Conservation (phyloP, 2,888 invertebrate species). For the Sarcophaga caerulescens region DNA sequence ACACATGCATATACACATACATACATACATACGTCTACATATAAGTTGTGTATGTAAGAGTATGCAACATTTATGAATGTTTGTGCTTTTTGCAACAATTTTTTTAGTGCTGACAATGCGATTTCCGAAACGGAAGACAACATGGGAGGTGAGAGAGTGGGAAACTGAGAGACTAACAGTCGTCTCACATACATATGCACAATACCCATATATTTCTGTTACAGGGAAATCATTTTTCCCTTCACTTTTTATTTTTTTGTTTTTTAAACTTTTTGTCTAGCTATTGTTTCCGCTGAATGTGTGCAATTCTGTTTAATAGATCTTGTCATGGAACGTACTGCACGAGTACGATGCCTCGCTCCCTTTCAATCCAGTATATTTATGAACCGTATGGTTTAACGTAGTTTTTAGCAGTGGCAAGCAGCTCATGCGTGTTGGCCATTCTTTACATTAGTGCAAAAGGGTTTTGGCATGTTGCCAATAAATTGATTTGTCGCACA, state of each 20-base stretch:
- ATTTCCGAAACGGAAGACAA: slow-evolving; percentile 62
- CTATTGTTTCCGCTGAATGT: slow-evolving; percentile 64
- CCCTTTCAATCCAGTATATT: slow-evolving; percentile 34
- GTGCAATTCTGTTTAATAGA: slow-evolving; percentile 59
- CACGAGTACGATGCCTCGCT: slow-evolving; percentile 36
- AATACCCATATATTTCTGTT: slow-evolving; percentile 19
- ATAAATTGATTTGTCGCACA: slow-evolving; percentile 74
- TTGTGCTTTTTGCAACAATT: slow-evolving; percentile 60
- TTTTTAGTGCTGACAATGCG: slow-evolving; percentile 66
- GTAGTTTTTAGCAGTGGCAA: slow-evolving; percentile 44
- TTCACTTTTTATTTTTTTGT: neutral
- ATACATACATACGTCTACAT: slow-evolving; percentile 2
- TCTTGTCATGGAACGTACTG: slow-evolving; percentile 41
- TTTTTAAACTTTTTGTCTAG: slow-evolving; percentile 48
- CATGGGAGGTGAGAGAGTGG: slow-evolving; percentile 46
- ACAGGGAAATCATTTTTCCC: neutral
- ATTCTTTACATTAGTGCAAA: slow-evolving; percentile 49
- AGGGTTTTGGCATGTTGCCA: slow-evolving; percentile 72
- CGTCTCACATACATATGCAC: slow-evolving; percentile 46
- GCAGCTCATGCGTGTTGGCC: slow-evolving; percentile 64
- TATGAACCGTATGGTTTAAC: slow-evolving; percentile 49
- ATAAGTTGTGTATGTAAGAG: neutral
- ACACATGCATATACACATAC: no score
- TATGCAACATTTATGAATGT: slow-evolving; percentile 39
- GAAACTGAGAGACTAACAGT: slow-evolving; percentile 42